Conservation (phyloP, 2,888 invertebrate species). For the Machimus atricapillus region DNA sequence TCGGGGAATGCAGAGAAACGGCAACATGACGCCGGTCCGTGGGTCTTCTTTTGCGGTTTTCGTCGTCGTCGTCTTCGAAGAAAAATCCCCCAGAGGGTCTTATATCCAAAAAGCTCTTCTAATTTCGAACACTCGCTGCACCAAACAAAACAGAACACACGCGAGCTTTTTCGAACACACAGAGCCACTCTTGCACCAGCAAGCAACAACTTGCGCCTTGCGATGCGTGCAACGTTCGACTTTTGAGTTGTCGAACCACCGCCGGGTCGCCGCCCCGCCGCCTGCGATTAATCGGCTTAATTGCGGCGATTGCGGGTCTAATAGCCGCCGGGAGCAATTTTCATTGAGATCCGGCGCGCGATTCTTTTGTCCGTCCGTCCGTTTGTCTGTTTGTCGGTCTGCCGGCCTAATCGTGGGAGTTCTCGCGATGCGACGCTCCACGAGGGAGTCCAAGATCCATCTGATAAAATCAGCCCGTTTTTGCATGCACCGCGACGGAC, state of each 20-base stretch:
- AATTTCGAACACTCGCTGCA: neutral
- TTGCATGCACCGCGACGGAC: neutral
- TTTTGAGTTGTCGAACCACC: neutral
- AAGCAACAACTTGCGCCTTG: neutral
- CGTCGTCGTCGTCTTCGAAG: neutral
- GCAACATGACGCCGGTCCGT: neutral
- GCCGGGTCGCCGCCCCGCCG: neutral
- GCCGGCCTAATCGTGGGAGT: neutral
- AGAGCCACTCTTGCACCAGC: neutral
- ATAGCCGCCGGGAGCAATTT: neutral
- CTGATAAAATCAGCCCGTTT: conserved; percentile 1
- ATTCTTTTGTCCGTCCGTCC: neutral
- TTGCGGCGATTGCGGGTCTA: neutral
- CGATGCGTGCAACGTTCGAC: neutral
- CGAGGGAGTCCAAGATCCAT: neutral
- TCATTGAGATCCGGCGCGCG: neutral
- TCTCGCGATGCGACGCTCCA: neutral
- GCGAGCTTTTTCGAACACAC: neutral
- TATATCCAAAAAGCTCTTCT: neutral
- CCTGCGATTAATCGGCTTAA: neutral
- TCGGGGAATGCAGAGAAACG: conserved; percentile 28
- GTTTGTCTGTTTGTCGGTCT: neutral
- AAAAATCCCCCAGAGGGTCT: neutral
- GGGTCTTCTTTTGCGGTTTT: neutral
- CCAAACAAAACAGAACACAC: neutral